Conservation (phyloP, 2,113 vertebrate genomes). For the Oceanites oceanicus region DNA sequence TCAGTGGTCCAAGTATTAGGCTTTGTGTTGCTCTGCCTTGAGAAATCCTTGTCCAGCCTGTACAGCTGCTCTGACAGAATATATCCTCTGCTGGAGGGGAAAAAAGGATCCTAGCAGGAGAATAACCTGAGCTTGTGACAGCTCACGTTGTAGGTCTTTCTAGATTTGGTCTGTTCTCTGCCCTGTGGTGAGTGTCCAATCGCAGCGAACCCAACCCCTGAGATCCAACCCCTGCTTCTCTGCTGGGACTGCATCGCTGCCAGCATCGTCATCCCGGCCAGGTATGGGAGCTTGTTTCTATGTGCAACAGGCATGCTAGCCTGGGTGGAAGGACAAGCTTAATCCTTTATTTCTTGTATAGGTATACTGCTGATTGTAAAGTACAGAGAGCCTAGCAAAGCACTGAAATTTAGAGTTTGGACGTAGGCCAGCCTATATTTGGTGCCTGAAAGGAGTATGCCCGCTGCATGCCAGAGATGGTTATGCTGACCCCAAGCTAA, state of each 20-base stretch:
- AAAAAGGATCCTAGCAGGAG: neutral
- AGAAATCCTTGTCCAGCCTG: neutral
- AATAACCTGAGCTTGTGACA: neutral
- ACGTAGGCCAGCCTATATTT: rapidly evolving
- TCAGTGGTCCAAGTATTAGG: neutral
- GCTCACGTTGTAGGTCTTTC: rapidly evolving
- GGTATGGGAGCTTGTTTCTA: rapidly evolving
- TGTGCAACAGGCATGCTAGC: rapidly evolving
- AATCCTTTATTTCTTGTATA: neutral
- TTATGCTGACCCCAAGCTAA: neutral
- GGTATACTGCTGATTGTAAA: neutral
- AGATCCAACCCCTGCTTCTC: neutral
- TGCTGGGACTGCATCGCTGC: neutral
- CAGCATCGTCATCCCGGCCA: rapidly evolving
- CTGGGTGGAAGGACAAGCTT: too few relatives aligned
- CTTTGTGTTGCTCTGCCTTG: neutral
- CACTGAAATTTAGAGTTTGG: neutral
- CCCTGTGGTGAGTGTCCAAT: too few relatives aligned
- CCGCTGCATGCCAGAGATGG: neutral
- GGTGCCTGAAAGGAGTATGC: neutral
- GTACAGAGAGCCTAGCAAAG: neutral
- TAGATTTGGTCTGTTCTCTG: neutral
- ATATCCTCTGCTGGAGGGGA: neutral
- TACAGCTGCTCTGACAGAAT: neutral
- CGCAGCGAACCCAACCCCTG: neutral